These are phyloP conservation scores for Acrossocheilus wenchowensis DNA, from an alignment of 2,797 vertebrate species.

Conservation along the genomic window DNA sequence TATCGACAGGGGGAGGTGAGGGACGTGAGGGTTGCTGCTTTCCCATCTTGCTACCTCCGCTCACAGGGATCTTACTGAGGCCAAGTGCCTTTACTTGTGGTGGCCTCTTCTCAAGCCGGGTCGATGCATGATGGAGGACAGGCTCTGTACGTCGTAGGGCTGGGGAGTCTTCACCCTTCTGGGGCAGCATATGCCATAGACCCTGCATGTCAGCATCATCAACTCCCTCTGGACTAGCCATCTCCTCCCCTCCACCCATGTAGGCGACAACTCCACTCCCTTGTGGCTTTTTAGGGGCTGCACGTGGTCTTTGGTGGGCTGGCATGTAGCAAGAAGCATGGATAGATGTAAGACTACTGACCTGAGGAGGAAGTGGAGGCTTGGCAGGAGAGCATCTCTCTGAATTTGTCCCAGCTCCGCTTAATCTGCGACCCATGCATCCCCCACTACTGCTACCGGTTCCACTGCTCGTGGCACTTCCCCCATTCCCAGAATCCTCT, in stretches of 20 bases:
- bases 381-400: conserved; percentile 72
- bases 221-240: conserved; percentile 96
- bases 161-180: conserved; percentile 81
- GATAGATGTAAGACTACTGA: conserved; percentile 68
- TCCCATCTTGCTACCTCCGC: conserved; percentile 65
- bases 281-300: conserved; percentile 77
- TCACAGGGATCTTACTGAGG: conserved; percentile 85
- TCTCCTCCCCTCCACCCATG: conserved; percentile 98
- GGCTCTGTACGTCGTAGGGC: conserved; percentile 67
- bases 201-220: conserved; percentile 93
- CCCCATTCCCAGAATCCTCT: conserved; percentile 83
- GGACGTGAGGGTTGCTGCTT: conserved; percentile 72
- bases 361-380: conserved; percentile 65
- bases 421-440: conserved; percentile 68
- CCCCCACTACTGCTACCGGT: conserved; percentile 75
- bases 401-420: conserved; percentile 46
- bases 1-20: conserved; percentile 81
- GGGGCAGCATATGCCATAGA: conserved; percentile 95
- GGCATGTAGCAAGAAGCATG: conserved; percentile 64
- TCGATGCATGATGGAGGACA: conserved; percentile 61
- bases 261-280: conserved; percentile 89
- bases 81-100: conserved; percentile 82
- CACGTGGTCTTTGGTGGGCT: conserved; percentile 65
- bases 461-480: conserved; percentile 81
- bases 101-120: conserved; percentile 71